Percentiles rank a stretch among this genome's conserved stretches.
phyloP scores from a whole-genome alignment of 2,888 invertebrate species.

The Perithous albicinctus region DNA sequence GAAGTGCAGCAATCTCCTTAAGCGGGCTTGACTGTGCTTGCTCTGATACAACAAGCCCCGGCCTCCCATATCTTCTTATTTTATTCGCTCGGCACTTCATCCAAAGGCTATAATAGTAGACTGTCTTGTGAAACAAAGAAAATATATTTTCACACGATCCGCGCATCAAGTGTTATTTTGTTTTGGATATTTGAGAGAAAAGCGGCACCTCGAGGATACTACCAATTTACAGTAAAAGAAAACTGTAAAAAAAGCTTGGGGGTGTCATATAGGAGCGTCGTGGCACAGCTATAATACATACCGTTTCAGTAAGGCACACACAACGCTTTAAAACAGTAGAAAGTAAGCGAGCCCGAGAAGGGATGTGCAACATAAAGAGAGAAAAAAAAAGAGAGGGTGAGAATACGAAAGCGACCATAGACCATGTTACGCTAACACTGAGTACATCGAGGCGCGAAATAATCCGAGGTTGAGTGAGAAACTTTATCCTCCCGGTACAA shows the following conservation, averaged over 20 bases:
- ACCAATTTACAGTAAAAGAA: conserved; percentile 77
- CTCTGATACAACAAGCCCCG: too few relatives aligned
- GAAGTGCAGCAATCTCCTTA: too few relatives aligned
- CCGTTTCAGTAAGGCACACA: not conserved
- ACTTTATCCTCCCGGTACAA: conserved; percentile 67
- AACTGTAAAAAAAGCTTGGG: conserved; percentile 70
- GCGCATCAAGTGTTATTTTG: conserved; percentile 6
- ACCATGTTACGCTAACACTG: conserved; percentile 13
- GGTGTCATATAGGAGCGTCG: conserved; percentile 23
- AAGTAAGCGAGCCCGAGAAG: conserved; percentile 60
- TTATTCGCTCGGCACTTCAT: conserved; percentile 43
- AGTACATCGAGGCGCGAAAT: conserved; percentile 65
- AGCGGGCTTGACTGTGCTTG: too few relatives aligned
- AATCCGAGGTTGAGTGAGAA: conserved; percentile 71
- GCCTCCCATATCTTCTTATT: conserved; percentile 18
- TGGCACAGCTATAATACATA: conserved; percentile 13
- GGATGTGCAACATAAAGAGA: conserved; percentile 70
- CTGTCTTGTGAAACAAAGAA: not conserved
- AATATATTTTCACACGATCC: conserved; percentile 20
- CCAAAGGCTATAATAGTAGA: not conserved
- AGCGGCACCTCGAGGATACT: conserved; percentile 54
- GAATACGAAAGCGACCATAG: conserved; percentile 58
- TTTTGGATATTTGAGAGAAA: conserved; percentile 32
- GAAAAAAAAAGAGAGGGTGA: conserved; percentile 63
- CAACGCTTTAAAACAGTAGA: conserved; percentile 63